Evolutionary conservation across 2,797 vertebrate species (phyloP).

Genomic region (Diceros bicornis): DNA sequence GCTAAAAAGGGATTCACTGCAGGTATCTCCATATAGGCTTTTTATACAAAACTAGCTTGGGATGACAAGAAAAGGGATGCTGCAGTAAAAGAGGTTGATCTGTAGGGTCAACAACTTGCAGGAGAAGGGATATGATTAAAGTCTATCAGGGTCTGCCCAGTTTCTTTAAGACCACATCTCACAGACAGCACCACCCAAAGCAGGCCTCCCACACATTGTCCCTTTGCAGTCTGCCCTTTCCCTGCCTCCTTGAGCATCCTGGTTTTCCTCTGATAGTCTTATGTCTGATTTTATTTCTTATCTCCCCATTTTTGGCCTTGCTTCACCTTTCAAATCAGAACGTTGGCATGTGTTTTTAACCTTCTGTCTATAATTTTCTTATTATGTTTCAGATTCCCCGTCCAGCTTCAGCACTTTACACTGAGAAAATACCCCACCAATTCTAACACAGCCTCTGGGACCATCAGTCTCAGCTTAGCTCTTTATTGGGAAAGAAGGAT

Average conservation of each 20-base stretch:
- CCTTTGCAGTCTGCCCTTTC: neutral
- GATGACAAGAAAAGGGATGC: neutral
- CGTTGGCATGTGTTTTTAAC: neutral
- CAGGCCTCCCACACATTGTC: accelerated
- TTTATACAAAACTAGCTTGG: neutral
- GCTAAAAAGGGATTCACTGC: neutral
- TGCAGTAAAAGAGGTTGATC: neutral
- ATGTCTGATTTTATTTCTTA: neutral
- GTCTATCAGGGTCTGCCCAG: neutral
- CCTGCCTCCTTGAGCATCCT: neutral
- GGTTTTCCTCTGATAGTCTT: neutral
- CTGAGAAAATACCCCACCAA: neutral
- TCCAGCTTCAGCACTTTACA: neutral
- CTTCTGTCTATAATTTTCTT: neutral
- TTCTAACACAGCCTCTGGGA: neutral
- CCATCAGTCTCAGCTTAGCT: neutral
- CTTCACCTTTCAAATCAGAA: neutral
- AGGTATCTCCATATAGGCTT: neutral
- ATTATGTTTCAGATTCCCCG: neutral
- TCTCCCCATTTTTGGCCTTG: neutral
- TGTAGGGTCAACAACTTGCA: neutral
- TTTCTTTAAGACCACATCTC: neutral
- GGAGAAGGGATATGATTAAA: neutral
- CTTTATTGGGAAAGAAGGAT: neutral
- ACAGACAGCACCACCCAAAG: neutral